A percentile compares a stretch with the other conserved stretches of the same genome.
These are phyloP conservation scores for Nephrotoma flavescens DNA, from an alignment of 2,888 invertebrate genomes.

Conservation along the genomic window DNA sequence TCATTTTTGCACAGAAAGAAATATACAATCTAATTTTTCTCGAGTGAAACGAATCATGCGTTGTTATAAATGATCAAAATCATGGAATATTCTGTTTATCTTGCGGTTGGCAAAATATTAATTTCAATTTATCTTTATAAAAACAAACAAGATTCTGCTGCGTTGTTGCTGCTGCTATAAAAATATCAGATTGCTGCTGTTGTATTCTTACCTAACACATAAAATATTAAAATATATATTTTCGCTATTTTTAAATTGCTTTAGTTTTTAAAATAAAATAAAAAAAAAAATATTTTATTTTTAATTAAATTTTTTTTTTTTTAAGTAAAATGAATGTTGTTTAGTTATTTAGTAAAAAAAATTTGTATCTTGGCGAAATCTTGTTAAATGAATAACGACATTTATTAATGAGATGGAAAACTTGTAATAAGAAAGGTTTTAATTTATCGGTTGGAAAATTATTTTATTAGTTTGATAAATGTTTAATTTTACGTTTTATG, in stretches of 20 bases:
- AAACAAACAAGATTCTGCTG: neutral
- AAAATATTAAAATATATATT: neutral
- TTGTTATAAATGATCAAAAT: neutral
- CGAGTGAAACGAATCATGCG: neutral
- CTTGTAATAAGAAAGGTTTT: neutral
- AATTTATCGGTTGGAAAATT: neutral
- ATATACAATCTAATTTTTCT: neutral
- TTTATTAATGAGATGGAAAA: neutral
- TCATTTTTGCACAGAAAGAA: neutral
- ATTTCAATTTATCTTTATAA: neutral
- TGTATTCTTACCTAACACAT: neutral
- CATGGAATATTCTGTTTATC: neutral
- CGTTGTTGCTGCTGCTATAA: neutral
- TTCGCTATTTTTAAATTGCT: neutral
- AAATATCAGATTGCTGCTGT: neutral
- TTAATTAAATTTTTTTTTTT: neutral
- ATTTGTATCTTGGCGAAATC: neutral
- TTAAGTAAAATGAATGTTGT: neutral
- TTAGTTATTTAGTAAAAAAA: neutral
- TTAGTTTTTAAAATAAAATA: neutral
- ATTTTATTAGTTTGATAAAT: neutral
- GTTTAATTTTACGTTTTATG: neutral
- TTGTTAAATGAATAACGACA: neutral
- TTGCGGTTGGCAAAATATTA: neutral
- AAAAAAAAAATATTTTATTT: neutral